A percentile compares a stretch with the other conserved stretches of the same genome.
Evolutionary conservation across 2,797 vertebrate species (phyloP).

Genomic region (Macroramphosus scolopax): DNA sequence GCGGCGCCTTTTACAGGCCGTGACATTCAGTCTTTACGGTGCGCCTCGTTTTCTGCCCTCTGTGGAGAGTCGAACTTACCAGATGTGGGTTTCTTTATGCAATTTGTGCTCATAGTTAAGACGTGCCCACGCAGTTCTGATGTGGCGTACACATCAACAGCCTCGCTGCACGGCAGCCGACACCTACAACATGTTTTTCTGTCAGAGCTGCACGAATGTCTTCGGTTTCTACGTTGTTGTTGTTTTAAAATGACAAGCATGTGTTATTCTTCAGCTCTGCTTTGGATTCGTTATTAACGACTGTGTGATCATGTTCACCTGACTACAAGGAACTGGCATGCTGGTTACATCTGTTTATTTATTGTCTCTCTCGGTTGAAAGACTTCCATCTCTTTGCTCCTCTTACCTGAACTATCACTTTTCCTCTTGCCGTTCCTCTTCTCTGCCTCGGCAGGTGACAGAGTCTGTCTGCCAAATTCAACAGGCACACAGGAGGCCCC

Average conservation of each 20-base stretch:
- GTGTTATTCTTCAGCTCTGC: conserved; percentile 32
- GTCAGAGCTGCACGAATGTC: conserved; percentile 47
- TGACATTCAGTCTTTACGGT: conserved; percentile 66
- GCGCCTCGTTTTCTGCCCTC: conserved; percentile 59
- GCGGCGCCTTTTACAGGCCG: conserved; percentile 54
- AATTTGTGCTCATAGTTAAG: conserved; percentile 50
- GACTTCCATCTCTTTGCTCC: background rate
- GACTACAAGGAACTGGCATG: background rate
- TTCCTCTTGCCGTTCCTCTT: conserved; percentile 92
- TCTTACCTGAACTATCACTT: conserved; percentile 97
- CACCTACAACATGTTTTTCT: conserved; percentile 65
- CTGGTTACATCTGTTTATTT: conserved; percentile 8
- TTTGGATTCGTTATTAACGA: conserved; percentile 20
- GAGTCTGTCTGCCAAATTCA: conserved; percentile 92
- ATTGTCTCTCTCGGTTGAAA: background rate
- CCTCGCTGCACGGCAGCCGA: conserved; percentile 61
- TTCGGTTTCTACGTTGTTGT: conserved; percentile 30
- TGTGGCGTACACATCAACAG: conserved; percentile 51
- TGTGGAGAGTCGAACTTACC: conserved; percentile 59
- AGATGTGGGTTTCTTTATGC: conserved; percentile 61
- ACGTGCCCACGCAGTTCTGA: conserved; percentile 50
- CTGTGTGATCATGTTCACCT: conserved; percentile 30
- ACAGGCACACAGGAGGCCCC: conserved; percentile 88
- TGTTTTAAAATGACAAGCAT: conserved; percentile 37
- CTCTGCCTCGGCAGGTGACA: conserved; percentile 92